Conservation (phyloP, 1,140 invertebrate species). For the Papilio dardanus region DNA sequence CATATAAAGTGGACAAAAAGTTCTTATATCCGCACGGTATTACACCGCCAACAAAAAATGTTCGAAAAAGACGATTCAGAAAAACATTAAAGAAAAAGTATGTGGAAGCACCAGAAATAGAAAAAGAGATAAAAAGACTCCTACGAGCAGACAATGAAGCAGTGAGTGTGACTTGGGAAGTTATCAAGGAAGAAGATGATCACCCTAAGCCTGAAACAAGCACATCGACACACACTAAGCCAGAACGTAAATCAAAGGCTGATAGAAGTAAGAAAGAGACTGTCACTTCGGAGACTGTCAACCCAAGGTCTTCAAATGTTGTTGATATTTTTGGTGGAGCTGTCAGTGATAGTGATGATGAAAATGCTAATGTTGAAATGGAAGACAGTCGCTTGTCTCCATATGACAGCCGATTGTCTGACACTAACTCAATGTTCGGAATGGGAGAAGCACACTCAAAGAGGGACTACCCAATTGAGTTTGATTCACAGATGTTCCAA, state of each 20-base stretch:
- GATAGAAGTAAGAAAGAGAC: slow-evolving; percentile 59
- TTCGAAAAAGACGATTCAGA: slow-evolving; percentile 94
- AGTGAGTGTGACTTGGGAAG: slow-evolving; percentile 94
- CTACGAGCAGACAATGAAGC: slow-evolving; percentile 96
- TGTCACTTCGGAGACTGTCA: slow-evolving; percentile 56
- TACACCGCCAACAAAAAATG: slow-evolving; percentile 97
- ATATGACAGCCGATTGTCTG: slow-evolving; percentile 89
- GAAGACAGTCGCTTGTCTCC: slow-evolving; percentile 91
- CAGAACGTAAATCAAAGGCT: slow-evolving; percentile 75
- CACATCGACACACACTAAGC: slow-evolving; percentile 70
- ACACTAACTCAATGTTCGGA: slow-evolving; percentile 87
- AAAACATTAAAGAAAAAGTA: slow-evolving; percentile 98
- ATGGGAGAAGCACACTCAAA: slow-evolving; percentile 78
- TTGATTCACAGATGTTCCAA: slow-evolving; percentile 63
- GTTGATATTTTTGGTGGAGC: slow-evolving; percentile 94
- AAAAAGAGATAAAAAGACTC: slow-evolving; percentile 97
- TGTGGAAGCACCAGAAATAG: slow-evolving; percentile 98
- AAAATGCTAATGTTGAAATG: slow-evolving; percentile 88
- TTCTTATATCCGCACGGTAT: slow-evolving; percentile 97
- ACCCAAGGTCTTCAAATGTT: slow-evolving; percentile 67
- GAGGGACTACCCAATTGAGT: slow-evolving; percentile 54
- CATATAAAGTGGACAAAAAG: slow-evolving; percentile 96
- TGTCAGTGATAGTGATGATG: slow-evolving; percentile 91
- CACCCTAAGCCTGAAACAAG: slow-evolving; percentile 81
- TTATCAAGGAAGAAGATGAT: slow-evolving; percentile 95